Evolutionary conservation across 2,113 vertebrate species (phyloP).

Genomic region (Channa maculata): DNA sequence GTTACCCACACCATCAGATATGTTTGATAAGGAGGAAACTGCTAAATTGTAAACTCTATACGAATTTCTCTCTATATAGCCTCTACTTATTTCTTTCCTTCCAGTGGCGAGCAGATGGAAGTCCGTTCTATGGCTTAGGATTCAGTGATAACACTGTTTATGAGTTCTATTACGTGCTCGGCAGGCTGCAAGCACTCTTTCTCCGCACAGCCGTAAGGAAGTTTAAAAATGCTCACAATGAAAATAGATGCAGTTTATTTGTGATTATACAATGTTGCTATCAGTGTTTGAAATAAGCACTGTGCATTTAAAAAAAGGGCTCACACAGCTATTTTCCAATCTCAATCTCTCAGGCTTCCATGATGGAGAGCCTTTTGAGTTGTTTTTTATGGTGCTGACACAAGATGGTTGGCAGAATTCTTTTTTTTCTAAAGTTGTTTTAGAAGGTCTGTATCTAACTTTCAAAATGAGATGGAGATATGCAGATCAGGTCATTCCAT

Average conservation of each 20-base stretch:
- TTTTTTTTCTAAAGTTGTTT: not conserved
- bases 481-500: not conserved
- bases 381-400: conserved; percentile 32
- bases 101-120: conserved; percentile 75
- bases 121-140: conserved; percentile 64
- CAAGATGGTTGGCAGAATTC: not conserved
- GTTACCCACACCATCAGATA: conserved; percentile 54
- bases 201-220: conserved; percentile 51
- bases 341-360: not conserved
- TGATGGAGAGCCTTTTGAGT: conserved; percentile 24
- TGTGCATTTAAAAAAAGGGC: conserved; percentile 45
- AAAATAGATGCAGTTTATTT: conserved; percentile 71
- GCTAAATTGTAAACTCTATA: conserved; percentile 50
- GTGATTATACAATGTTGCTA: conserved; percentile 68
- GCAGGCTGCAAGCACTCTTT: conserved; percentile 61
- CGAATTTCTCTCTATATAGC: conserved; percentile 42
- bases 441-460: not conserved
- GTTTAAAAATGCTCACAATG: conserved; percentile 45
- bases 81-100: conserved; percentile 48
- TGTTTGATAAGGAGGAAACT: conserved; percentile 42
- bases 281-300: conserved; percentile 61
- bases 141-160: conserved; percentile 79
- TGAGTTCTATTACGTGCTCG: conserved; percentile 75
- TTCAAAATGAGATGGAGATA: not conserved
- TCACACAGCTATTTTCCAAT: conserved; percentile 1